A percentile compares a stretch with the other conserved stretches of the same genome.
phyloP scores from a whole-genome alignment of 2,888 invertebrate genomes.

The Drosophila atroscutellata region DNA sequence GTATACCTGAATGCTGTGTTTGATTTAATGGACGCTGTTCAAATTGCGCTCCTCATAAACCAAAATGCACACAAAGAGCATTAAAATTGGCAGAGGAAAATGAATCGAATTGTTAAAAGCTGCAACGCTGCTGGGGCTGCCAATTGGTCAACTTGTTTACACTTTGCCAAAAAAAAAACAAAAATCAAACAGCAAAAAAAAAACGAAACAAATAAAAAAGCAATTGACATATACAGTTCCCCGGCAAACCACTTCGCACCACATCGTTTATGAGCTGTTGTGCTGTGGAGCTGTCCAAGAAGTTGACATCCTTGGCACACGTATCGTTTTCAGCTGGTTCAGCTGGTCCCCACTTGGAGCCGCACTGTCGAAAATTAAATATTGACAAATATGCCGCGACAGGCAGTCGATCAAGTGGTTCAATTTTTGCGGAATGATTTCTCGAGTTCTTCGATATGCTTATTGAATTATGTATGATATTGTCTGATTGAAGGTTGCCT shows the following conservation, averaged over 20 bases:
- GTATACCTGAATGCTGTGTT: slow-evolving; percentile 27
- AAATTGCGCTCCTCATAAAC: slow-evolving; percentile 20
- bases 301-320: slow-evolving; percentile 82
- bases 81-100: slow-evolving; percentile 32
- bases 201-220: slow-evolving; percentile 15
- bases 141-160: slow-evolving; percentile 62
- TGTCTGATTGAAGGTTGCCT: slow-evolving; percentile 50
- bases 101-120: slow-evolving; percentile 54
- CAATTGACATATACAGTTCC: slow-evolving; percentile 31
- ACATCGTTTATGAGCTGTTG: slow-evolving; percentile 23
- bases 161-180: slow-evolving; percentile 35
- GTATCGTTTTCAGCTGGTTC: slow-evolving; percentile 60
- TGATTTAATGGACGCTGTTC: slow-evolving; percentile 30
- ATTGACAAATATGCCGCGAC: slow-evolving; percentile 62
- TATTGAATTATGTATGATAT: slow-evolving; percentile 68
- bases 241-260: background rate
- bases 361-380: slow-evolving; percentile 52
- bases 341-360: slow-evolving; percentile 27
- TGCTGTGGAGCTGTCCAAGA: slow-evolving; percentile 54
- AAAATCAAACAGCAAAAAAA: slow-evolving; percentile 2
- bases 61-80: slow-evolving; percentile 31
- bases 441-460: slow-evolving; percentile 26
- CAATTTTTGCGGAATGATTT: slow-evolving; percentile 41
- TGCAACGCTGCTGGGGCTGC: slow-evolving; percentile 14
- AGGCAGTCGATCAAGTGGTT: slow-evolving; percentile 51